phyloP scores from a whole-genome alignment of 2,113 vertebrate genomes.

The Ibidorhyncha struthersii region DNA sequence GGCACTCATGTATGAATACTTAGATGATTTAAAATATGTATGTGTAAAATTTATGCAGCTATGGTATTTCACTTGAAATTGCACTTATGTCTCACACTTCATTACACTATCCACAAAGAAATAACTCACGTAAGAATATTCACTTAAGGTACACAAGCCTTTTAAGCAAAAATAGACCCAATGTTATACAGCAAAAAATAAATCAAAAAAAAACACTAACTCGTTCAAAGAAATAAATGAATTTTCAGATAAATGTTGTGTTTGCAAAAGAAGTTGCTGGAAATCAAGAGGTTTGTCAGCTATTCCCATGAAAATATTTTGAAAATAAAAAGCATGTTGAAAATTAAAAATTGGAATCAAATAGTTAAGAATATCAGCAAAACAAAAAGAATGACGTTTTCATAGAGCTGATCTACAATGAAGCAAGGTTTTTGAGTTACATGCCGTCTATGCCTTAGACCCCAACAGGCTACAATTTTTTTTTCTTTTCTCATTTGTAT shows the following conservation, averaged over 20 bases:
- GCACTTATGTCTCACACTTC: neutral
- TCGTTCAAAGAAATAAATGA: neutral
- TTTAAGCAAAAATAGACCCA: neutral
- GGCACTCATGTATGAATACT: neutral
- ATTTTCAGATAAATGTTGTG: neutral
- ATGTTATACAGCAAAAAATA: neutral
- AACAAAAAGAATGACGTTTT: neutral
- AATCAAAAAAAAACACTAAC: neutral
- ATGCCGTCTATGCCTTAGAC: neutral
- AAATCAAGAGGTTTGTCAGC: neutral
- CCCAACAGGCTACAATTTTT: neutral
- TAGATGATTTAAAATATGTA: neutral
- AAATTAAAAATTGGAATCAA: neutral
- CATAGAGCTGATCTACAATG: neutral
- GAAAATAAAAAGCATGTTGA: neutral
- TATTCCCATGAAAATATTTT: neutral
- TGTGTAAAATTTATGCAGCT: neutral
- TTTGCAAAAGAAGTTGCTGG: neutral
- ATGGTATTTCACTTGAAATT: neutral
- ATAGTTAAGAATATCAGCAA: neutral
- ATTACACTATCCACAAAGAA: neutral
- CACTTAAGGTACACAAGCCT: neutral
- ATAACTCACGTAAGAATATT: neutral
- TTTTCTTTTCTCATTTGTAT: neutral
- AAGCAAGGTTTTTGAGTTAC: neutral